Evolutionary conservation across 2,888 invertebrate genomes (phyloP), one percentile per base, ranked within the genome.

Genomic region (Metalampra italica): DNA sequence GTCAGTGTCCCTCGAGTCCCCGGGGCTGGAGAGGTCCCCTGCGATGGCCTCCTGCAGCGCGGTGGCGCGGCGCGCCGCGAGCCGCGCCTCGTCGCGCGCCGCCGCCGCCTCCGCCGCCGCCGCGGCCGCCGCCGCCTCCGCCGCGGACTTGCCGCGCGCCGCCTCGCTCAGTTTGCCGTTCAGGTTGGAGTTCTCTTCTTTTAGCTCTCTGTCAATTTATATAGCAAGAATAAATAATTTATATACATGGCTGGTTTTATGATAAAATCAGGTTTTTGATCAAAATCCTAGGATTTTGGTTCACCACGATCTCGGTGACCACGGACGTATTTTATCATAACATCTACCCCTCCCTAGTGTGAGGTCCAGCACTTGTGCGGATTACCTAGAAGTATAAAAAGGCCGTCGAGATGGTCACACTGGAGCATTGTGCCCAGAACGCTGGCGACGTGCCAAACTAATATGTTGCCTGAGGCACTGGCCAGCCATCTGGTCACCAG

Each of bases 41-140:
- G 97, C 96, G 76, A 98, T 95, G 53, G 97, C 98, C 68, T 96
- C 94, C 75, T 98, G 98, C 56, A 98, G 88, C 71, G 97, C 97
- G 43, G 97, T 94, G 61, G 98, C 97, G 53, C 98, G 91, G 56
- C 97, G 93, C 51, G 97, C 91, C 4, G 98, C 98, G 47, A 98
- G 89, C 46, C 97, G 91, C 41, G 98, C 92, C 83, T 98, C 98
- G 77, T 94, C 92, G 69, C 93, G 83, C 40, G 96, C 91, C 56
- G 94, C 91, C 60, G 94, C 82, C 46, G 92, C 91, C 79, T 96
- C 94, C 34, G 94, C 90, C 65, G 94, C 92, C 45, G 94, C 91
- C 29, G 92, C 90, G 51, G 94, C 93, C 45, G 94, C 90, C 40
- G 92, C 91, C 62, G 94, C 93, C 62, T 96, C 97, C 42, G 96